Percentiles rank a stretch among this genome's conserved stretches.
These are phyloP conservation scores for Ceriagrion tenellum DNA, from an alignment of 2,888 invertebrate genomes.

Conservation along the genomic window DNA sequence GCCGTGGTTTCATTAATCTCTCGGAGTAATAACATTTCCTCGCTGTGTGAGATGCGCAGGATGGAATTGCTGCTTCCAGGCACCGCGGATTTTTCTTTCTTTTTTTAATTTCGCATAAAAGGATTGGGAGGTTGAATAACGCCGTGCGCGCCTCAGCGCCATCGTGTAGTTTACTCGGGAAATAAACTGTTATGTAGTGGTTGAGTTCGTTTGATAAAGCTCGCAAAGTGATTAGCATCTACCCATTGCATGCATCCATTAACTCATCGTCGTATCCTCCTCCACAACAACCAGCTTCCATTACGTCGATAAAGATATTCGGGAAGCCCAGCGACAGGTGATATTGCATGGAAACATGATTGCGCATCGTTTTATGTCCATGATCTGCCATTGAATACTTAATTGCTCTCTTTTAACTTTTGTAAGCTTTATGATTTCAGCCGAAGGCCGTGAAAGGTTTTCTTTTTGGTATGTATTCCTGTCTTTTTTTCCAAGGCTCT, in stretches of 20 bases:
- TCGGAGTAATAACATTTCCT: conserved; percentile 15
- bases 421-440: background rate
- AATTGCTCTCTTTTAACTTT: too few species aligned
- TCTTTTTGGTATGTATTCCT: background rate
- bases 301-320: background rate
- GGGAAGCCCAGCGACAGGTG: background rate
- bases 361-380: background rate
- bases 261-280: background rate
- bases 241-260: background rate
- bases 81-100: background rate
- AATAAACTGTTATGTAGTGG: background rate
- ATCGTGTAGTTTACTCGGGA: background rate
- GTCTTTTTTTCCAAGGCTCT: background rate
- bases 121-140: background rate
- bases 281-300: background rate
- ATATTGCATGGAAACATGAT: background rate
- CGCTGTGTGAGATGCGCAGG: background rate
- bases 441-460: background rate
- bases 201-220: background rate
- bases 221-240: background rate
- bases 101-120: background rate
- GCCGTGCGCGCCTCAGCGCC: background rate
- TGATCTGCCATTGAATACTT: too few species aligned
- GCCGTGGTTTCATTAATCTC: conserved; percentile 39
- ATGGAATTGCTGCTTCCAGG: background rate